Evolutionary conservation across 2,113 vertebrate genomes (phyloP).

Genomic region (Carlito syrichta): DNA sequence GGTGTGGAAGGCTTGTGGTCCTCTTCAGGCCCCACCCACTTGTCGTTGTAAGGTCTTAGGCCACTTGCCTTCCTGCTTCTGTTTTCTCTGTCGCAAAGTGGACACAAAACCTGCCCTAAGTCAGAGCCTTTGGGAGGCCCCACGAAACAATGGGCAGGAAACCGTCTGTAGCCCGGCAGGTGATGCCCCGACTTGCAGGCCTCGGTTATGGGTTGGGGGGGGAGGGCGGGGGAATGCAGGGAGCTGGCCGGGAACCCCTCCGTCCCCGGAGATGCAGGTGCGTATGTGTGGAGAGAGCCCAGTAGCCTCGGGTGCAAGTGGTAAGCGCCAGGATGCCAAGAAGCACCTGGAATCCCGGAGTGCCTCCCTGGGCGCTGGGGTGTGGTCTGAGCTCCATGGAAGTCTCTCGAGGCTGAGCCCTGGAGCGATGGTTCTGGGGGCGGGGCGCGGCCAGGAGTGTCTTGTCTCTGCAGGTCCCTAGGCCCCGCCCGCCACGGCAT

Average conservation of each 20-base stretch:
- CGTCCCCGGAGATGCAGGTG: no score
- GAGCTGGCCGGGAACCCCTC: neutral
- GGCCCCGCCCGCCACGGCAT: no score
- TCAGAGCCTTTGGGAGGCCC: neutral
- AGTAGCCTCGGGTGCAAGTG: rapidly evolving
- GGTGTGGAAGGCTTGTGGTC: neutral
- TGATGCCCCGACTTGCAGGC: neutral
- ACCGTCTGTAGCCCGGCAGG: neutral
- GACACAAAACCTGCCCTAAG: neutral
- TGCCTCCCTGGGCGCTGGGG: rapidly evolving
- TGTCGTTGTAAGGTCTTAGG: neutral
- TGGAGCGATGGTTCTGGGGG: neutral
- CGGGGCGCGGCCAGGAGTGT: neutral
- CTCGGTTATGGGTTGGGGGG: no score
- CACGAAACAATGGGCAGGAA: neutral
- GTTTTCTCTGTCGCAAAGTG: neutral
- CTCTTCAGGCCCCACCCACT: neutral
- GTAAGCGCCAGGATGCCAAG: neutral
- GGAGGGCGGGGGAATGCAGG: neutral
- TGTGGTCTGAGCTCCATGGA: neutral
- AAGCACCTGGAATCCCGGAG: neutral
- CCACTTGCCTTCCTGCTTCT: neutral
- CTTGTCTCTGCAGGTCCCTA: neutral
- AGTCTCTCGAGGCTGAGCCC: neutral
- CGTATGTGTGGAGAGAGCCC: no score